These are phyloP conservation scores for Mormyrus iriodes DNA, from an alignment of 2,113 vertebrate species.

Conservation along the genomic window DNA sequence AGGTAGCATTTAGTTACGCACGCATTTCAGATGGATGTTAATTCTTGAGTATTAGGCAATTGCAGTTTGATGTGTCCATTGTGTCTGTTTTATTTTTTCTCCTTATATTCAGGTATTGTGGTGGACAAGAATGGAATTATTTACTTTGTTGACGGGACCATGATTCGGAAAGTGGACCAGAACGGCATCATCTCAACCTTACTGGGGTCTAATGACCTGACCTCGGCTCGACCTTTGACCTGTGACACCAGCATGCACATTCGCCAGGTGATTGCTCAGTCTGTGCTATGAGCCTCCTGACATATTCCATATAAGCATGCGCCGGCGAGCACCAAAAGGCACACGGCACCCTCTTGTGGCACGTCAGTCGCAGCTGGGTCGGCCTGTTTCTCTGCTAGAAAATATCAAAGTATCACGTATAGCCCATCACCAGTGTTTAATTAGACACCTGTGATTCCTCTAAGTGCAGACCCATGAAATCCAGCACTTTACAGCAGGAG, in stretches of 20 bases:
- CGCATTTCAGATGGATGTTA: conserved; percentile 64
- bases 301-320: neutral
- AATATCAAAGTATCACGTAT: neutral
- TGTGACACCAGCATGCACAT: conserved; percentile 96
- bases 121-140: conserved; percentile 91
- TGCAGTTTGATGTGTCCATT: neutral
- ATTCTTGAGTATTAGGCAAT: conserved; percentile 55
- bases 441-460: neutral
- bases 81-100: conserved; percentile 33
- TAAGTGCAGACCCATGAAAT: neutral
- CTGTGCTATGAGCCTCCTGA: neutral
- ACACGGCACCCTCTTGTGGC: conserved; percentile 35
- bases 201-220: conserved; percentile 91
- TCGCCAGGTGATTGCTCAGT: conserved; percentile 74
- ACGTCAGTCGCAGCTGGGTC: neutral
- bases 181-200: conserved; percentile 93
- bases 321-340: neutral
- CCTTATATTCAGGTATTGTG: conserved; percentile 73
- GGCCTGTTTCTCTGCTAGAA: neutral
- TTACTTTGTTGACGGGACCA: conserved; percentile 95
- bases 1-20: conserved; percentile 55
- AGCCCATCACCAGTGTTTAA: neutral
- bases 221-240: conserved; percentile 85
- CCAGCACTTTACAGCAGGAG: neutral
- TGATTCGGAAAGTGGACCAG: conserved; percentile 93